These are phyloP conservation scores for Henicopernis longicauda DNA, from an alignment of 2,113 vertebrate genomes.

Conservation along the genomic window DNA sequence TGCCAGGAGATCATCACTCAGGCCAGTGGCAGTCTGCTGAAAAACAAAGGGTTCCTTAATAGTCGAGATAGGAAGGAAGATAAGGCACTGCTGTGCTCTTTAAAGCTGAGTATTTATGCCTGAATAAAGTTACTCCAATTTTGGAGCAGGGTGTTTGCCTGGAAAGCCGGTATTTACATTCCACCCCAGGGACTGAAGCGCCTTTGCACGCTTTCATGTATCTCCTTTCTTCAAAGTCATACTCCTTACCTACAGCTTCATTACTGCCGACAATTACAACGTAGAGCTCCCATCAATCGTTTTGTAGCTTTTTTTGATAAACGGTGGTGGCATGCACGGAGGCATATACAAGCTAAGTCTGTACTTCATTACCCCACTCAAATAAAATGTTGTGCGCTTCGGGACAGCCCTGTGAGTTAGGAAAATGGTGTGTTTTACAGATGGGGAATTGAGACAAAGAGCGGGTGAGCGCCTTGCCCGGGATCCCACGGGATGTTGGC, in stretches of 20 bases:
- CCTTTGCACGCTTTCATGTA: not conserved
- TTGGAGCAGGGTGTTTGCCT: not conserved
- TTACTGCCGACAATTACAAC: not conserved
- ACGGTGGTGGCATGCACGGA: not conserved
- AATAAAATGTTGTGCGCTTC: not conserved
- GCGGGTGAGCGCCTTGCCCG: not conserved
- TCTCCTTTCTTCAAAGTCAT: constrained; percentile 36
- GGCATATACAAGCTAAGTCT: not conserved
- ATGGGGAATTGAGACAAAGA: not conserved
- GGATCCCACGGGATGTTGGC: not conserved
- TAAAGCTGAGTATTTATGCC: not conserved
- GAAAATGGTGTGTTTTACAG: not conserved
- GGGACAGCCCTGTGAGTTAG: not conserved
- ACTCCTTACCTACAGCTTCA: not conserved
- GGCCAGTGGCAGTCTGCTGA: not conserved
- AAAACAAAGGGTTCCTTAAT: not conserved
- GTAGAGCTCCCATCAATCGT: not conserved
- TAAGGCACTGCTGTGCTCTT: not conserved
- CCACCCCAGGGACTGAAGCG: constrained; percentile 4
- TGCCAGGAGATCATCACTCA: not conserved
- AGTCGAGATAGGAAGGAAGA: not conserved
- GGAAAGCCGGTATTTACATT: constrained; percentile 40
- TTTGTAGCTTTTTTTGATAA: not conserved
- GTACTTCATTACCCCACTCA: not conserved
- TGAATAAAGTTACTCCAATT: not conserved